Percentiles rank a stretch among this genome's conserved stretches.
Evolutionary conservation across 2,113 vertebrate genomes (phyloP).

Genomic region (Odocoileus hemionus): DNA sequence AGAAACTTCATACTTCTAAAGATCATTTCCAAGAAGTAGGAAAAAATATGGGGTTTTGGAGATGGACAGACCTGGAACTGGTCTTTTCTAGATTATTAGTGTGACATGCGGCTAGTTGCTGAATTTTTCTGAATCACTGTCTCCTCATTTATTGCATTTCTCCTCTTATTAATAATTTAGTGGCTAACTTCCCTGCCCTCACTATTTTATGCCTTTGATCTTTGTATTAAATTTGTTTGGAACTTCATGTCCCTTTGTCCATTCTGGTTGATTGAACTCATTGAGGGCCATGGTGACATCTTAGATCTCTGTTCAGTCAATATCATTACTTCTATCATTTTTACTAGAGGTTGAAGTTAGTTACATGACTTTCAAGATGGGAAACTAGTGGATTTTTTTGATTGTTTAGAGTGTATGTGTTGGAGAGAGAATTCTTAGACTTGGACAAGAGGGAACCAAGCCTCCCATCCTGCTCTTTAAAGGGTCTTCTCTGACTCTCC

Average conservation of each 20-base stretch:
- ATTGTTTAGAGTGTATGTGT: background rate
- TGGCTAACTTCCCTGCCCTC: background rate
- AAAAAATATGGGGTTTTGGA: background rate
- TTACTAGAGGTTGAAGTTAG: background rate
- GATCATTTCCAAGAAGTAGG: background rate
- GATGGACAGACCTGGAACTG: fast-evolving
- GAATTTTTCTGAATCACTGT: background rate
- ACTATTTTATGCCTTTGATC: background rate
- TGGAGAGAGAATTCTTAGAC: background rate
- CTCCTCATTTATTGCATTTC: background rate
- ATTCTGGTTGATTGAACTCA: background rate
- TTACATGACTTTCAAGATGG: background rate
- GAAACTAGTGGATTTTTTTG: background rate
- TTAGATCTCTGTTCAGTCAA: background rate
- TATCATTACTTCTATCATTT: background rate
- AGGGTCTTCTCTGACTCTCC: background rate
- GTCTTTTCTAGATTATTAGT: background rate
- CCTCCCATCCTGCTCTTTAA: background rate
- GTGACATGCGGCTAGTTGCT: background rate
- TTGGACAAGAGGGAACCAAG: background rate
- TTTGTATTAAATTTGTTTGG: background rate
- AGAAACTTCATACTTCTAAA: background rate
- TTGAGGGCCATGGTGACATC: background rate
- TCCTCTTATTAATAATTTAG: background rate
- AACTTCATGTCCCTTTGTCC: background rate